phyloP scores from a whole-genome alignment of 2,888 invertebrate genomes.

The Nowickia ferox region DNA sequence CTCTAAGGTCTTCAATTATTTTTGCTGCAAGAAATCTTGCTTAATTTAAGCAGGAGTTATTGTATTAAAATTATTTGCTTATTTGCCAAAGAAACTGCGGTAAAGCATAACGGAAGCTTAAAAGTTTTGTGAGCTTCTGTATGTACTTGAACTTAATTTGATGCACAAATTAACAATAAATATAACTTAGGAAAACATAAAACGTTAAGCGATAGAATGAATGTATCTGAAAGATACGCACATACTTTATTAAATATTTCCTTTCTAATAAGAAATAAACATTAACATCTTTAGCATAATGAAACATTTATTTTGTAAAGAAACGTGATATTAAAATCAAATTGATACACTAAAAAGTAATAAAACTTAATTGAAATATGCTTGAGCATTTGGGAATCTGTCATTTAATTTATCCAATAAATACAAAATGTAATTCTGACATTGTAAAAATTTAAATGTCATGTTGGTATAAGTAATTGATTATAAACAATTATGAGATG shows the following conservation, averaged over 20 bases:
- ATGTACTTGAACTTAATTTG: no score
- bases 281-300: not conserved
- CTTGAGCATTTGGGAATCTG: slow-evolving; percentile 32
- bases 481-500: no score
- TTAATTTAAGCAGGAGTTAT: no score
- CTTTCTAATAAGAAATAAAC: not conserved
- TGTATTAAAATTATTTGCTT: no score
- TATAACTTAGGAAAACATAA: no score
- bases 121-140: no score
- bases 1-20: no score
- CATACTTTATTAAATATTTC: not conserved
- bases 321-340: slow-evolving; percentile 16
- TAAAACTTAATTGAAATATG: slow-evolving; percentile 56
- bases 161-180: no score
- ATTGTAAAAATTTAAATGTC: not conserved
- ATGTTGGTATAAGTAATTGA: not conserved
- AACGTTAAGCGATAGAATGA: no score
- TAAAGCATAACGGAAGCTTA: no score
- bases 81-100: no score
- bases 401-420: slow-evolving; percentile 20
- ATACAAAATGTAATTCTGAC: not conserved
- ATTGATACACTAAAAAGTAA: not conserved
- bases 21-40: no score
- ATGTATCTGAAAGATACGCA: not conserved
- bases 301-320: slow-evolving; percentile 5